Conservation (phyloP, 2,888 invertebrate genomes). For the Tiliacea aurago region DNA sequence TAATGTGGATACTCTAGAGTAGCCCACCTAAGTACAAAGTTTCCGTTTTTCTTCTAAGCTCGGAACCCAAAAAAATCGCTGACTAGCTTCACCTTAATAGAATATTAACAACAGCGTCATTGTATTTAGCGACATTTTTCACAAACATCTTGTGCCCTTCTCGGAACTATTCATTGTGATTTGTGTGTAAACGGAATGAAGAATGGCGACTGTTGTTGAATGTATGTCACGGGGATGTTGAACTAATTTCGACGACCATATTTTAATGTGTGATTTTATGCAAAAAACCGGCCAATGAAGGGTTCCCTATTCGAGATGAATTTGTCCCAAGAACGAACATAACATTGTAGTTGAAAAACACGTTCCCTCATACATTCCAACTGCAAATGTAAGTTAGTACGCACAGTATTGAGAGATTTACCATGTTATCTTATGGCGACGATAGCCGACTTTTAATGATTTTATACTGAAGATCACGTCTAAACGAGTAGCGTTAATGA, state of each 20-base stretch:
- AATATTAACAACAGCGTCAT: slow-evolving; percentile 1
- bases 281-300: too few species aligned
- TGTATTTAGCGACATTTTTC: slow-evolving; percentile 65
- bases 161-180: slow-evolving; percentile 58
- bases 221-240: slow-evolving; percentile 41
- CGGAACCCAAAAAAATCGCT: neutral
- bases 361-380: too few species aligned
- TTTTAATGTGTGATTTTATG: slow-evolving; percentile 11
- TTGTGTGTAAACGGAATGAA: slow-evolving; percentile 60
- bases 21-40: neutral
- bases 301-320: too few species aligned
- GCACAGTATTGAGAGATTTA: too few species aligned
- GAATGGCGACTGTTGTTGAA: slow-evolving; percentile 63
- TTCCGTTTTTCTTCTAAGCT: neutral
- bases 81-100: neutral
- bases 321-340: too few species aligned
- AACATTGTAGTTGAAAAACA: too few species aligned
- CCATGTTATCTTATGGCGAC: too few species aligned
- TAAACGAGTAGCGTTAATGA: too few species aligned
- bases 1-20: neutral
- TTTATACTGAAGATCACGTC: too few species aligned
- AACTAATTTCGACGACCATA: slow-evolving; percentile 37
- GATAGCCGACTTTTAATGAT: too few species aligned
- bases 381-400: too few species aligned
- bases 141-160: slow-evolving; percentile 66